Conservation (phyloP, 2,888 invertebrate species). For the Drosophila greeni region DNA sequence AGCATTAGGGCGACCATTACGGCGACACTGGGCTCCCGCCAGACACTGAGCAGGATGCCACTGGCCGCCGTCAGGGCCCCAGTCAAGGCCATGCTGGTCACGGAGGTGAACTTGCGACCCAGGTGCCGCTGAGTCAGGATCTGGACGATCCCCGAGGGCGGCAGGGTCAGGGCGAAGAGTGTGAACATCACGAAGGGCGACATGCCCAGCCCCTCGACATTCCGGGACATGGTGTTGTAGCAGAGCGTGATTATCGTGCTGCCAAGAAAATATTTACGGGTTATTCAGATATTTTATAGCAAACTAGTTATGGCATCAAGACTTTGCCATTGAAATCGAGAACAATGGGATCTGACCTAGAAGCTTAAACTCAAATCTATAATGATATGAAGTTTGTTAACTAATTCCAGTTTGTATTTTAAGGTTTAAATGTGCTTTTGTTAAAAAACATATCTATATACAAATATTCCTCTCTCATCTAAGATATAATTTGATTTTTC, state of each 20-base stretch:
- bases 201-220: slow-evolving; percentile 80
- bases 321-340: slow-evolving; percentile 3
- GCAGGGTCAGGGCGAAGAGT: slow-evolving; percentile 80
- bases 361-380: neutral
- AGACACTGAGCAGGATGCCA: slow-evolving; percentile 77
- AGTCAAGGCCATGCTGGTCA: slow-evolving; percentile 79
- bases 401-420: neutral
- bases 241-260: slow-evolving; percentile 81
- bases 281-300: slow-evolving; percentile 2
- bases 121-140: slow-evolving; percentile 68
- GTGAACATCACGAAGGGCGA: slow-evolving; percentile 81
- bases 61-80: slow-evolving; percentile 79
- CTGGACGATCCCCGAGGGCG: slow-evolving; percentile 78
- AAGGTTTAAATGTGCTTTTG: neutral
- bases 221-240: slow-evolving; percentile 81
- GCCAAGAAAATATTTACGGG: slow-evolving; percentile 9
- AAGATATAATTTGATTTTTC: neutral
- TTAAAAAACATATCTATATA: neutral
- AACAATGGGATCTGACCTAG: slow-evolving; percentile 1
- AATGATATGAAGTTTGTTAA: neutral
- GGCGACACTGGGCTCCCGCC: slow-evolving; percentile 61
- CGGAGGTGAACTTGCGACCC: slow-evolving; percentile 80
- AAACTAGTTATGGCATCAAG: slow-evolving; percentile 15
- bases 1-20: slow-evolving; percentile 79
- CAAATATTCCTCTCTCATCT: neutral